Evolutionary conservation across 2,797 vertebrate genomes (phyloP).

Genomic region (Acanthurus tractus): DNA sequence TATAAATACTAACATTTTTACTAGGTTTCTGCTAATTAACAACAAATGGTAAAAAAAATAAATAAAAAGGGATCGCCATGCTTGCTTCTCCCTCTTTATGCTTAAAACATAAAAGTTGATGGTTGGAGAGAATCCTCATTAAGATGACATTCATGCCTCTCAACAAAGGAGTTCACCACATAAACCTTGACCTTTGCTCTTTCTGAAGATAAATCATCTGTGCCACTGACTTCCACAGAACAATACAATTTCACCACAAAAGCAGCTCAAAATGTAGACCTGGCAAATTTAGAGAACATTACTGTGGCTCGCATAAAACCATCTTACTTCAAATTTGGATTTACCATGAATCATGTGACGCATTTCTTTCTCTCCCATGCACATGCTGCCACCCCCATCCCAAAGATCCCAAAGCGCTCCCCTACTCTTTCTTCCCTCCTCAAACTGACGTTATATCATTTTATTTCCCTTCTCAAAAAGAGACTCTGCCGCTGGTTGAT

Average conservation of each 20-base stretch:
- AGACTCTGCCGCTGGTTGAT: conserved; percentile 86
- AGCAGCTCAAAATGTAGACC: conserved; percentile 31
- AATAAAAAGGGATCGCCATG: neutral
- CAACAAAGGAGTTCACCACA: conserved; percentile 87
- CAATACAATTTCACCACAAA: conserved; percentile 55
- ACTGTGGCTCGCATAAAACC: conserved; percentile 3
- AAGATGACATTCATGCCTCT: conserved; percentile 73
- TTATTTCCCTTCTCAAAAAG: conserved; percentile 93
- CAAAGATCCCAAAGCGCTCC: conserved; percentile 47
- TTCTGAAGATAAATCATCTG: conserved; percentile 75
- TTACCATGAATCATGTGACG: conserved; percentile 92
- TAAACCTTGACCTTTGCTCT: conserved; percentile 91
- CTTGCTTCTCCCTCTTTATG: neutral
- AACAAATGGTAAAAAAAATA: neutral
- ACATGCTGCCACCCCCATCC: conserved; percentile 68
- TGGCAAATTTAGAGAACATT: conserved; percentile 33
- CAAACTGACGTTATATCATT: conserved; percentile 91
- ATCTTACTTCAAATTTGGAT: conserved; percentile 84
- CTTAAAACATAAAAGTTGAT: conserved; percentile 60
- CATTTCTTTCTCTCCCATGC: conserved; percentile 77
- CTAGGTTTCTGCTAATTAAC: conserved; percentile 1
- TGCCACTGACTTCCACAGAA: conserved; percentile 58
- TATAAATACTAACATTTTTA: conserved; percentile 18
- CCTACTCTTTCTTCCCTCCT: conserved; percentile 66
- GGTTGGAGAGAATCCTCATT: conserved; percentile 82